Conservation (phyloP, 2,888 invertebrate genomes). For the Myathropa florea region DNA sequence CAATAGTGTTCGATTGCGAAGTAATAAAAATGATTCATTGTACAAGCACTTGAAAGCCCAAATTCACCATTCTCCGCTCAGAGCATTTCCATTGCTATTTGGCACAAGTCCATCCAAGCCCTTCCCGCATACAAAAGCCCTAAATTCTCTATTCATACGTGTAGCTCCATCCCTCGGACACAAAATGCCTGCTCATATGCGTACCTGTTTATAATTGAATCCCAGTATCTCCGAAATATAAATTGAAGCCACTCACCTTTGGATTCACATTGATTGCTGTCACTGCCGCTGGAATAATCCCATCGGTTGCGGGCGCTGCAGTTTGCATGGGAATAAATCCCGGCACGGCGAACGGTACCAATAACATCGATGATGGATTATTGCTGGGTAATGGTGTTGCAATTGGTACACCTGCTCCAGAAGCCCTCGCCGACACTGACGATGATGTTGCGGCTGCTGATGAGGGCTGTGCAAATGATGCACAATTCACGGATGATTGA, state of each 20-base stretch:
- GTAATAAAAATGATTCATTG: too few relatives aligned
- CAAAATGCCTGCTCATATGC: background rate
- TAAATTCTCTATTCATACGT: background rate
- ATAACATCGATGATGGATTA: conserved; percentile 75
- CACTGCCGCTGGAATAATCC: conserved; percentile 74
- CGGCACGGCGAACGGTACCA: conserved; percentile 76
- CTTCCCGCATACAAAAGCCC: background rate
- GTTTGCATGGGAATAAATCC: conserved; percentile 73
- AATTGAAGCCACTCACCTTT: conserved; percentile 75
- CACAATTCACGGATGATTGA: conserved; percentile 65
- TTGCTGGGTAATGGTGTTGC: conserved; percentile 61
- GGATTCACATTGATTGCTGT: conserved; percentile 75
- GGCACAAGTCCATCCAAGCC: background rate
- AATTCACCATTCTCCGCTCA: too few relatives aligned
- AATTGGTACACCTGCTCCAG: conserved; percentile 60
- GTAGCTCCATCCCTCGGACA: background rate
- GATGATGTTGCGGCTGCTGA: conserved; percentile 51
- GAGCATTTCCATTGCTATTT: background rate
- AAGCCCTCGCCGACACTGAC: conserved; percentile 56
- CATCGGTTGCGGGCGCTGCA: conserved; percentile 53
- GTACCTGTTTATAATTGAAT: conserved; percentile 8
- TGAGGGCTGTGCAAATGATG: conserved; percentile 55
- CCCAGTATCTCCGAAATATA: conserved; percentile 26
- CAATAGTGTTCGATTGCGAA: too few relatives aligned
- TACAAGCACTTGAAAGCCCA: background rate